Base-by-base conservation (phyloP, 2,888 invertebrate species). In the Masnerella sp. region DNA sequence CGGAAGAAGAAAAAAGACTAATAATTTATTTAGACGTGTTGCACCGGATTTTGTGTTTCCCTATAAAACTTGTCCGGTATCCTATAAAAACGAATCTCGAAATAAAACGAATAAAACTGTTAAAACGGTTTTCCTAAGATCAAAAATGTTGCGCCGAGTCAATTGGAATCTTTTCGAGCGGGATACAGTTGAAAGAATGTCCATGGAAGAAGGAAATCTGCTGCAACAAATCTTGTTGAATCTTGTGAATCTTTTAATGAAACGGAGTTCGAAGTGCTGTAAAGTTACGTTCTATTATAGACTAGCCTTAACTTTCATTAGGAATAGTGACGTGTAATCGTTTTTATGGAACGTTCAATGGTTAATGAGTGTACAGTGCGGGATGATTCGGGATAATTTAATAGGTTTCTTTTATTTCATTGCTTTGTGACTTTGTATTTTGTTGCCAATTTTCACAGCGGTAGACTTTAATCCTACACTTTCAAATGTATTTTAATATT, bases 21-120 rank as follows among this genome's bases (percentile, higher is more conserved):
- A 62, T 62, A 62, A 34, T 42, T 62, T 52, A 62, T 62, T 62
- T 51, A 51, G 22, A 62, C 28, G 9, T 62, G 51, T 62, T 52
- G 25, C 43, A 0, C 42, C 17, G 34, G 17, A 52, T 62, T 62
- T 62, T 51, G 40, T 43, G 42, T 51, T 62, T 18, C 34, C 17
- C 51, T 17, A 25, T 62, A 62, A 52, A 62, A 52, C 62, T 62
- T 49, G 20, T 25, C 42, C 51, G 32, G 28, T 62, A 40, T 52
- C 62, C 62, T 40, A 49, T 62, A 62, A 62, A 62, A 49, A 52
- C 43, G 34, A 43, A 62, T 32, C 43, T 54, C 40, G 17, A 15
- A 49, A 49, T 65, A 45, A 56, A 65, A 56, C 36, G 4, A 17
- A 28, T 18, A 49, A 14, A 49, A 40, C 56, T 38, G 58, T 58